A percentile compares a stretch with the other conserved stretches of the same genome.
Evolutionary conservation across 2,888 invertebrate species (phyloP).

Genomic region (Eledone cirrhosa): DNA sequence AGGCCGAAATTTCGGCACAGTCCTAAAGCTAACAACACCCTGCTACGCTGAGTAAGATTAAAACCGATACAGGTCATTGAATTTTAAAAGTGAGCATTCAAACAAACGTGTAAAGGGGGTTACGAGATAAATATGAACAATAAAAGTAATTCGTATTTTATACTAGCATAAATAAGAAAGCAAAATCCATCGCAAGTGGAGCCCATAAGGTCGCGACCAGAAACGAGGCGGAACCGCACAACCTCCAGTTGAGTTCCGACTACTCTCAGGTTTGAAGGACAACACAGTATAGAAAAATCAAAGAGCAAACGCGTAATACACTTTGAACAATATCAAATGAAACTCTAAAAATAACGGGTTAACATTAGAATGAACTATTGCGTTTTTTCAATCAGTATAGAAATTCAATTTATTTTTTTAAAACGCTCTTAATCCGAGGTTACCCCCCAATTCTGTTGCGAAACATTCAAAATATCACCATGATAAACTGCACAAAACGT

Average conservation of each 20-base stretch:
- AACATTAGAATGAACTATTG: neutral
- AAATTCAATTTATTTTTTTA: conserved; percentile 25
- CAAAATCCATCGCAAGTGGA: neutral
- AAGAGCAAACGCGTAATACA: neutral
- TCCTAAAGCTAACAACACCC: no score
- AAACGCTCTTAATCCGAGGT: conserved; percentile 10
- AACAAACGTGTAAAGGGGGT: no score
- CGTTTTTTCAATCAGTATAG: conserved; percentile 2
- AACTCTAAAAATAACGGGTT: conserved; percentile 7
- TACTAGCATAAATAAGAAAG: neutral
- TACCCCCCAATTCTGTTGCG: conserved; percentile 21
- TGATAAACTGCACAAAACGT: conserved; percentile 19
- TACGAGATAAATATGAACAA: neutral
- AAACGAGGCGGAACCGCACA: conserved; percentile 26
- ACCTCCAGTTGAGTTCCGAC: conserved; percentile 12
- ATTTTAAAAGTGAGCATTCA: no score
- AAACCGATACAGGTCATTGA: no score
- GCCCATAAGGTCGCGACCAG: neutral
- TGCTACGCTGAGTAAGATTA: no score
- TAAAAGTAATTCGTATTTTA: neutral
- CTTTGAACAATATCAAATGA: conserved; percentile 16
- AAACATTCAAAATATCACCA: conserved; percentile 22
- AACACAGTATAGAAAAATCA: conserved; percentile 23
- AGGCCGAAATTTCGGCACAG: no score
- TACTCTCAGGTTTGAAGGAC: conserved; percentile 18